phyloP scores from a whole-genome alignment of 2,797 vertebrate species.

The Enteromius radiatus region DNA sequence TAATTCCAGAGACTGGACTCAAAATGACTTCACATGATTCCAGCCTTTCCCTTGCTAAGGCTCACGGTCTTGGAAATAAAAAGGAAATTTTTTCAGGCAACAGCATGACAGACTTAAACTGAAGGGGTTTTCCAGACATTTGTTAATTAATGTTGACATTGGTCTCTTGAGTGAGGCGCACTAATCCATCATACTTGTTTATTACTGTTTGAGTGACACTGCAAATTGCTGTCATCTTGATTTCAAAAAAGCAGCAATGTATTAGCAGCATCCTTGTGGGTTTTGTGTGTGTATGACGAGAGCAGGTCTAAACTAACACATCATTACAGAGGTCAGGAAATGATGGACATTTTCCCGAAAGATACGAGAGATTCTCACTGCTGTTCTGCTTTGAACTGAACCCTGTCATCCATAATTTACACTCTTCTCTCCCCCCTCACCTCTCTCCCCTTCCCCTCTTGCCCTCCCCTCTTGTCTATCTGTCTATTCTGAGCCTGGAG shows the following conservation, averaged over 20 bases:
- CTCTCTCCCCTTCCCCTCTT: constrained; percentile 46
- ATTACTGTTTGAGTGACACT: not conserved
- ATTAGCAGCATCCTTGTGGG: not conserved
- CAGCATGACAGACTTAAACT: not conserved
- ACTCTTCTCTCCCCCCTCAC: constrained; percentile 51
- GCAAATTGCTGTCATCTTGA: not conserved
- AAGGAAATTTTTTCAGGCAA: not conserved
- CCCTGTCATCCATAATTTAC: constrained; percentile 56
- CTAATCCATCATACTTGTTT: constrained; percentile 9
- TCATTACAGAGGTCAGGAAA: constrained; percentile 26
- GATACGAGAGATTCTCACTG: constrained; percentile 18
- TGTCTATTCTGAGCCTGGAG: constrained; percentile 60
- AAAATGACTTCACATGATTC: not conserved
- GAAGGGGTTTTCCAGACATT: not conserved
- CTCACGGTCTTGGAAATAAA: not conserved
- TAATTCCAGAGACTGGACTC: not conserved
- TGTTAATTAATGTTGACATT: not conserved
- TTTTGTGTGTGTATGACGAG: not conserved
- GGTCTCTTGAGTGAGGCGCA: not conserved
- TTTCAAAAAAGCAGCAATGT: constrained; percentile 6
- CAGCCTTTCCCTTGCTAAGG: not conserved
- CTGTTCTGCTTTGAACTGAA: constrained; percentile 61
- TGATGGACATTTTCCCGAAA: constrained; percentile 11
- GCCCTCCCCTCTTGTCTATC: constrained; percentile 43
- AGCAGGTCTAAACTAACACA: not conserved